These are phyloP conservation scores for Oscheius onirici DNA, from an alignment of 2,888 invertebrate genomes.

Conservation along the genomic window DNA sequence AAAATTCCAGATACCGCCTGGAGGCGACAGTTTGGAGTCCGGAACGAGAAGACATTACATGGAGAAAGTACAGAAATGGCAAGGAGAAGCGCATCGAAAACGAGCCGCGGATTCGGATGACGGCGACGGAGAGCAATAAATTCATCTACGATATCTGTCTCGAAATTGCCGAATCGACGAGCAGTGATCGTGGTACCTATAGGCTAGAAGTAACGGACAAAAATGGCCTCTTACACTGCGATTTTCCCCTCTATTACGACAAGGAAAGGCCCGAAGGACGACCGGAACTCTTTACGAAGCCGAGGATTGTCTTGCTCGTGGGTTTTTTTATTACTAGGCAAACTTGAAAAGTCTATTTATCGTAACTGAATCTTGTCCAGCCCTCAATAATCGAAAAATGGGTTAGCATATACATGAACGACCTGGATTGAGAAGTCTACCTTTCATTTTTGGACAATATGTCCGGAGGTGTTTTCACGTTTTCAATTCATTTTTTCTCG, in stretches of 20 bases:
- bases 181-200: constrained; percentile 7
- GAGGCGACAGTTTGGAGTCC: background rate
- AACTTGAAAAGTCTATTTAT: no score
- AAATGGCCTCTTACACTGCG: background rate
- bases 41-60: background rate
- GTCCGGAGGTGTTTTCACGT: no score
- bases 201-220: background rate
- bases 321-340: no score
- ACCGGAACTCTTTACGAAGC: constrained; percentile 9
- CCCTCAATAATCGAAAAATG: no score
- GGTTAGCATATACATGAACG: no score
- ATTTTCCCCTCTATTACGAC: background rate
- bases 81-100: background rate
- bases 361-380: no score
- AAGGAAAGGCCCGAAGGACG: constrained; percentile 1
- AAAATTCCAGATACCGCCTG: no score
- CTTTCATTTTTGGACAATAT: no score
- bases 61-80: background rate
- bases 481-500: no score
- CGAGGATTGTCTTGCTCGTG: constrained; percentile 2
- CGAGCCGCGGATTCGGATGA: no score
- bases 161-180: background rate
- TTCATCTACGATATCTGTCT: constrained; percentile 10
- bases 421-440: no score
- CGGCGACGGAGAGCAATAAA: background rate